Evolutionary conservation across 2,888 invertebrate genomes (phyloP).

Genomic region (Spatulosminthurus flaviceps): DNA sequence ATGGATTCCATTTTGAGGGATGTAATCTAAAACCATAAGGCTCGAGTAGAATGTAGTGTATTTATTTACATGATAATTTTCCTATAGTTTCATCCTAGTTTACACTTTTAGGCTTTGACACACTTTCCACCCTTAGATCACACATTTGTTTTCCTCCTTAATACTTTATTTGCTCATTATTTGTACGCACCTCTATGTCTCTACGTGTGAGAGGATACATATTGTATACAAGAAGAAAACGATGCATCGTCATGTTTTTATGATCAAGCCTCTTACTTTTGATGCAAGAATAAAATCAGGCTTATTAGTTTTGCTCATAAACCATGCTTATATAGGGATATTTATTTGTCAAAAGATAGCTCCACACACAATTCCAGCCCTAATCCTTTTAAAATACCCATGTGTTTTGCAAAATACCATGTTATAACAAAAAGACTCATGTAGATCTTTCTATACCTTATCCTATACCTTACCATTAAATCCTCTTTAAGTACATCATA

Average conservation of each 20-base stretch:
- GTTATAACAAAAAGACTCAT: too few species aligned
- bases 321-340: neutral
- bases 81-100: slow-evolving; percentile 5
- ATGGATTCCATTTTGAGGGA: neutral
- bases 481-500: too few species aligned
- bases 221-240: neutral
- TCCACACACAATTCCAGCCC: too few species aligned
- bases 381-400: too few species aligned
- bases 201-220: neutral
- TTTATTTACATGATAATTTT: slow-evolving; percentile 29
- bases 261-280: slow-evolving; percentile 3
- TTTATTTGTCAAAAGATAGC: neutral
- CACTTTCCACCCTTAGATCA: slow-evolving; percentile 27
- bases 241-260: neutral
- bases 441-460: too few species aligned
- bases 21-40: neutral
- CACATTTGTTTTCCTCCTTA: neutral
- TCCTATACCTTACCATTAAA: too few species aligned
- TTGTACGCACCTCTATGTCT: too few species aligned
- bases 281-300: slow-evolving; percentile 14
- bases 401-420: too few species aligned
- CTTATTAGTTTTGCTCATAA: slow-evolving; percentile 14
- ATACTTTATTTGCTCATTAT: too few species aligned
- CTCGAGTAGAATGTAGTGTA: neutral
- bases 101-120: slow-evolving; percentile 32